Evolutionary conservation across 2,113 vertebrate species (phyloP).

Genomic region (Melanotaenia duboulayi): DNA sequence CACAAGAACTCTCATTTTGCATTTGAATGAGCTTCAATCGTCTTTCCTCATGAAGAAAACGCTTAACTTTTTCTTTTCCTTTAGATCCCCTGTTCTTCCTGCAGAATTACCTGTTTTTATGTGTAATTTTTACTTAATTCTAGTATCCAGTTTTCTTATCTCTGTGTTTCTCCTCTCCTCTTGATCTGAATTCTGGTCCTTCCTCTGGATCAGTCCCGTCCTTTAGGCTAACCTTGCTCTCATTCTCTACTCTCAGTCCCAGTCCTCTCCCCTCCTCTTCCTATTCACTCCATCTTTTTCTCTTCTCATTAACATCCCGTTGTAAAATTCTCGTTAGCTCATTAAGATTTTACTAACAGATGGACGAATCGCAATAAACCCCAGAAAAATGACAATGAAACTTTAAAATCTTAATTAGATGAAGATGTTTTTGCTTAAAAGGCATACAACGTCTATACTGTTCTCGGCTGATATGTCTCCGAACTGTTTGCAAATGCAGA

Average conservation of each 20-base stretch:
- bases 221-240: conserved; percentile 72
- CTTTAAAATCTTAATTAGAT: conserved; percentile 4
- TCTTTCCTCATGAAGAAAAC: conserved; percentile 1
- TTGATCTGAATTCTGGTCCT: conserved; percentile 67
- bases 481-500: conserved; percentile 10
- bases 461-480: not conserved
- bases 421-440: conserved; percentile 5
- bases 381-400: conserved; percentile 1
- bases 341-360: conserved; percentile 6
- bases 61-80: conserved; percentile 1
- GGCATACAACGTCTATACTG: not conserved
- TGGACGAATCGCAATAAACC: not conserved
- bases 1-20: conserved; percentile 56
- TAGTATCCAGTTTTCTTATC: conserved; percentile 17
- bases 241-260: conserved; percentile 45
- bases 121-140: conserved; percentile 18
- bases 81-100: not conserved
- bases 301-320: not conserved
- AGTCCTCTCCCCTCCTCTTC: conserved; percentile 7
- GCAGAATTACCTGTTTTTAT: not conserved
- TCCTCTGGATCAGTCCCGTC: conserved; percentile 43
- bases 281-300: not conserved
- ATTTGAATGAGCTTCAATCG: conserved; percentile 57
- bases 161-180: conserved; percentile 4
- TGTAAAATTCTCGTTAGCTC: not conserved